Evolutionary conservation across 2,113 vertebrate species (phyloP).

Genomic region (Ptilorrhoa leucosticta): DNA sequence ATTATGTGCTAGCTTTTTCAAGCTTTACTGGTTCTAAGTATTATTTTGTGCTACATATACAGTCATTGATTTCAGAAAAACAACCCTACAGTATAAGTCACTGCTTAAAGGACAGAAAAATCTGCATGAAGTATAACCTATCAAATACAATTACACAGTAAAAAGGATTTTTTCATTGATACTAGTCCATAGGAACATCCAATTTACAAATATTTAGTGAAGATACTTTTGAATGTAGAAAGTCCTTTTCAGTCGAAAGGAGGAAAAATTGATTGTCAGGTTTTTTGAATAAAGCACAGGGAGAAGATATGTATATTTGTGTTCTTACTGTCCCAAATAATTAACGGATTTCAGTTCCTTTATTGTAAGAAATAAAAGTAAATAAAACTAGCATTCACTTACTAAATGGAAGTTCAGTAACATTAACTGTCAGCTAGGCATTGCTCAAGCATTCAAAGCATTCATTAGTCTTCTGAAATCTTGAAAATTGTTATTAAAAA

Average conservation of each 20-base stretch:
- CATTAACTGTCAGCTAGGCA: neutral
- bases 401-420: neutral
- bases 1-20: neutral
- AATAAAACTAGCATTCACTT: neutral
- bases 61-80: neutral
- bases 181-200: neutral
- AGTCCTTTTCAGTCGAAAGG: neutral
- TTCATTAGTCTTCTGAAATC: neutral
- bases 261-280: neutral
- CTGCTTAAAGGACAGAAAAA: constrained; percentile 3
- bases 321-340: neutral
- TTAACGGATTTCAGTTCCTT: neutral
- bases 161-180: constrained; percentile 44
- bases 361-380: neutral
- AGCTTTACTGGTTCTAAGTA: neutral
- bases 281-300: neutral
- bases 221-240: neutral
- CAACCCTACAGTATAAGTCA: neutral
- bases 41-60: neutral
- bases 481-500: neutral
- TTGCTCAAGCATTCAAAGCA: neutral
- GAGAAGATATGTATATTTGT: neutral
- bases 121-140: constrained; percentile 1
- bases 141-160: constrained; percentile 26
- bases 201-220: constrained; percentile 17